Base-by-base conservation (phyloP, 2,113 vertebrate species). In the Sterrhoptilus dennistouni region DNA sequence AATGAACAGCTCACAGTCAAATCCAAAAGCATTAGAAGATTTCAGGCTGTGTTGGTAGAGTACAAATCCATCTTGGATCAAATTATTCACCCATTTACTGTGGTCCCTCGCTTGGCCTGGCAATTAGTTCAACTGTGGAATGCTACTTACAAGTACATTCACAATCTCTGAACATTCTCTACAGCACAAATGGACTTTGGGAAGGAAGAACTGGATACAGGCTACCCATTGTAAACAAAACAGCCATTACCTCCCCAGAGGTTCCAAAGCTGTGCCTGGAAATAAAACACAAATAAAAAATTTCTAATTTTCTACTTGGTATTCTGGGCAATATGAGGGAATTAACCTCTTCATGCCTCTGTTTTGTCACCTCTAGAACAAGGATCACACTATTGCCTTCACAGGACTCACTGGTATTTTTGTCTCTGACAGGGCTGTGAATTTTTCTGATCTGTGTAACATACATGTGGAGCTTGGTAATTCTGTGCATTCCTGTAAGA, bases 1-100 rank as follows among this genome's bases (percentile, higher is more conserved):
- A 97, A 92, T 87, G 83, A 87, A 91, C 40, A 87, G 93, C 87
- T 97, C 94, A 91, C 83, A 96, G 90, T 68, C 83, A 93, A 81
- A 94, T 96, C 88, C 95, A 89, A 92, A 96, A 96, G 95, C 90
- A 86, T 94, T 95, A 96, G 72, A 71, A 86, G 85, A 94, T 97
- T 94, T 94, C 90, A 96, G 93, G 85, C 85, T 94, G 69, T 92
- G 80, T 85, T 92, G 68, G 86, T 75, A 86, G 69, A 93, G 83
- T 75, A 96, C 93, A 97, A 96, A 96, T 93, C 79, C 93, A 84
- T 71, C 79, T 71, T 81, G 93, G 92, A 94, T 97, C 83, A 90
- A 90, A 94, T 96, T 94, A 96, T 90, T 90, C 86, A 90, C 86
- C 92, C 86, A 81, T 95, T 93, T 90, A 92, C 83, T 90, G 60